These are phyloP conservation scores for Epistrophella euchroma DNA, from an alignment of 2,888 invertebrate genomes.

Conservation along the genomic window DNA sequence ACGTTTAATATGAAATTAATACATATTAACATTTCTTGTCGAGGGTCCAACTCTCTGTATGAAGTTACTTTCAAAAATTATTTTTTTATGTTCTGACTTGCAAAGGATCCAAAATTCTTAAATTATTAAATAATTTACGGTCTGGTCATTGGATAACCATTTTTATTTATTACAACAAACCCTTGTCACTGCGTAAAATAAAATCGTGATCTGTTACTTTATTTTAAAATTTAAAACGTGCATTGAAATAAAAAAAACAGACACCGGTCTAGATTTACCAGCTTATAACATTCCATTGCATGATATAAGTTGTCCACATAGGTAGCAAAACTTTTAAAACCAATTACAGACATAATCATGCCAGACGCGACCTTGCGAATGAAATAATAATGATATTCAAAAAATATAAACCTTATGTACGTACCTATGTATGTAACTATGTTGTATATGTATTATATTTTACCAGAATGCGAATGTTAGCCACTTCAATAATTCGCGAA, in stretches of 20 bases:
- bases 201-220: constrained; percentile 20
- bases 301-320: constrained; percentile 47
- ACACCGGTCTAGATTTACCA: constrained; percentile 48
- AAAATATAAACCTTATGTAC: not conserved
- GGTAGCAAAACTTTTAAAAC: constrained; percentile 42
- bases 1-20: no score
- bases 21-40: no score
- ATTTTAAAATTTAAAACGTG: constrained; percentile 1
- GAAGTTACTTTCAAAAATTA: no score
- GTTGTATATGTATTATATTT: not conserved
- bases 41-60: no score
- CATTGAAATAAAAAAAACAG: constrained; percentile 1
- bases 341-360: constrained; percentile 42
- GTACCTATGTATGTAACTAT: not conserved
- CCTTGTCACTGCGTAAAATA: constrained; percentile 13
- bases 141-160: not conserved
- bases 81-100: no score
- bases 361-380: constrained; percentile 60
- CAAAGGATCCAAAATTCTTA: no score
- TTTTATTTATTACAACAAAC: not conserved
- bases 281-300: constrained; percentile 54
- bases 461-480: constrained; percentile 46
- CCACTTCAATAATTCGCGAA: constrained; percentile 8
- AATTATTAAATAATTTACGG: not conserved
- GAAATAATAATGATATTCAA: constrained; percentile 30